A percentile compares a stretch with the other conserved stretches of the same genome.
These are phyloP conservation scores for Atlantisia rogersi DNA, from an alignment of 2,113 vertebrate species.

Conservation along the genomic window DNA sequence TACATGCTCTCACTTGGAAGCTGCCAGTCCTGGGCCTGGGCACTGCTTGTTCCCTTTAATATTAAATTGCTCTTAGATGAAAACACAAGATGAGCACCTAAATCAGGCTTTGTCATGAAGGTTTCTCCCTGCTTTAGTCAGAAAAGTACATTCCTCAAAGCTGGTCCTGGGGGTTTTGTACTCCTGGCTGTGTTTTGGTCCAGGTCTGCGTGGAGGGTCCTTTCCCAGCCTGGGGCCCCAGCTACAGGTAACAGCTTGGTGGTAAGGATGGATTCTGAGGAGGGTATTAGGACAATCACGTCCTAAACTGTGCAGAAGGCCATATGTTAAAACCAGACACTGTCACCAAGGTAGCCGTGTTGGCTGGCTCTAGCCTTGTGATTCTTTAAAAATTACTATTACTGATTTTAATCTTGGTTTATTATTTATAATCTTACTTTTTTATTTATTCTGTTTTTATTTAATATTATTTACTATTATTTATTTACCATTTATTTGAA, in stretches of 20 bases:
- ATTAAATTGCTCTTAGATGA: not conserved
- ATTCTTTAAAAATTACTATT: not conserved
- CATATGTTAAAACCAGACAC: not conserved
- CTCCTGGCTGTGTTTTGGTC: not conserved
- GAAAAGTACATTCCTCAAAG: fast-evolving
- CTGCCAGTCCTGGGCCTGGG: not conserved
- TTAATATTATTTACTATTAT: not conserved
- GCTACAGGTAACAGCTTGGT: not conserved
- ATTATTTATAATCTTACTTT: not conserved
- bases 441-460: not conserved
- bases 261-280: not conserved
- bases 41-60: not conserved
- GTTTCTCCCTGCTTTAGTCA: not conserved
- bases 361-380: not conserved
- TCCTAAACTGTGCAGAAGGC: not conserved
- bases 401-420: not conserved
- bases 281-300: not conserved
- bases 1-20: not conserved
- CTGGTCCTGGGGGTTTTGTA: not conserved
- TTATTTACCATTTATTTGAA: not conserved
- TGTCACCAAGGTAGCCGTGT: not conserved
- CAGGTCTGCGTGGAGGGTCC: not conserved
- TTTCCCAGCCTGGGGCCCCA: not conserved
- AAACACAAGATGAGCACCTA: not conserved
- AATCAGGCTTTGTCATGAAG: not conserved